Conservation (phyloP, 2,888 invertebrate genomes). For the Timema cristinae region DNA sequence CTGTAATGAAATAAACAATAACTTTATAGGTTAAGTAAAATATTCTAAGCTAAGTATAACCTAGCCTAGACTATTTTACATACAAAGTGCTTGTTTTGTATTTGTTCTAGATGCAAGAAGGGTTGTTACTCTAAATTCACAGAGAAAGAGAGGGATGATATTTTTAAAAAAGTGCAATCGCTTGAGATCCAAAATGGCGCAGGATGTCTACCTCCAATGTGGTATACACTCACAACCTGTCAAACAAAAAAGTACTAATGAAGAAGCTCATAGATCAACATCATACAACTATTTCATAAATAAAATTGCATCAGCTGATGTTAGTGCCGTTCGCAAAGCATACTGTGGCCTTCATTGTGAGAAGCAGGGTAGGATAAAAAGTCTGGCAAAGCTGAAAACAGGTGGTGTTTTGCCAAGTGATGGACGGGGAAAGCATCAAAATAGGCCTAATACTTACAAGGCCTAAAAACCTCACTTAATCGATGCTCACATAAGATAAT, state of each 20-base stretch:
- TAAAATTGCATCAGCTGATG: constrained; percentile 2
- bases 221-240: not conserved
- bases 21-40: too few relatives aligned
- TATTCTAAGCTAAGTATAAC: too few relatives aligned
- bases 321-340: not conserved
- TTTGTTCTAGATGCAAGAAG: too few relatives aligned
- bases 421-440: too few relatives aligned
- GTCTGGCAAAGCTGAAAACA: not conserved
- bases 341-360: not conserved
- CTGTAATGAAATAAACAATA: too few relatives aligned
- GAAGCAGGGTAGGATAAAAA: not conserved
- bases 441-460: not conserved
- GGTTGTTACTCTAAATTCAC: not conserved
- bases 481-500: not conserved
- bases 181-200: not conserved
- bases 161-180: not conserved
- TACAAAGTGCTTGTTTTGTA: too few relatives aligned
- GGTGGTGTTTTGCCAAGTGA: not conserved
- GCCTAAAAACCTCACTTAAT: not conserved
- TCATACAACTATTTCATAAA: not conserved
- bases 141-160: not conserved
- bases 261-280: not conserved
- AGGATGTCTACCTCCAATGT: not conserved
- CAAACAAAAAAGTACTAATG: not conserved
- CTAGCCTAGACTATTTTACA: too few relatives aligned